Conservation (phyloP, 2,888 invertebrate species). For the Thymelicus lineola region DNA sequence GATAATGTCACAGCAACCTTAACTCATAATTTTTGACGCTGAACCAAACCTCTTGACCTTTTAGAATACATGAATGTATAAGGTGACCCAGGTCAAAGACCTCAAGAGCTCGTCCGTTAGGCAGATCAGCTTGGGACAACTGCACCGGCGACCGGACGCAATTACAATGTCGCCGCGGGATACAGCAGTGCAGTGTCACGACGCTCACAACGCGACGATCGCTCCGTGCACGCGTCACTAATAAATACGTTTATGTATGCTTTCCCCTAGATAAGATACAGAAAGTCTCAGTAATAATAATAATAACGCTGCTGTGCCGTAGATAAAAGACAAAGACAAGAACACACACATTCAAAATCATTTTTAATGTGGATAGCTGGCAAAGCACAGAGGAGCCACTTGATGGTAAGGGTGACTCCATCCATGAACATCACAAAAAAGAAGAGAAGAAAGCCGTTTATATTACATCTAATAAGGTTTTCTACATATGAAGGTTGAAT, state of each 20-base stretch:
- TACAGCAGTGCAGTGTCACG: conserved; percentile 25
- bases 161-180: conserved; percentile 36
- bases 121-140: conserved; percentile 22
- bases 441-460: too few species aligned
- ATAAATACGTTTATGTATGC: conserved; percentile 4
- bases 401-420: too few species aligned
- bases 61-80: not conserved
- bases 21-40: not conserved
- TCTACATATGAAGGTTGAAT: too few species aligned
- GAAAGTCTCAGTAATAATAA: not conserved
- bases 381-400: too few species aligned
- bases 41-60: conserved; percentile 7
- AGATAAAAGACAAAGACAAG: too few species aligned
- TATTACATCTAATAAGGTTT: too few species aligned
- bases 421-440: too few species aligned
- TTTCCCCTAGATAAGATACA: not conserved
- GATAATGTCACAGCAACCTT: not conserved
- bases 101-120: conserved; percentile 23
- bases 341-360: too few species aligned
- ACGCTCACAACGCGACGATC: not conserved
- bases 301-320: too few species aligned
- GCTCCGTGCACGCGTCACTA: conserved; percentile 1
- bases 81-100: conserved; percentile 25
- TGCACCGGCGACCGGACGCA: conserved; percentile 31
- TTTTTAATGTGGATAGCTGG: too few species aligned